Evolutionary conservation across 1,140 invertebrate genomes (phyloP).

Genomic region (Pseudachorutes palmiensis): DNA sequence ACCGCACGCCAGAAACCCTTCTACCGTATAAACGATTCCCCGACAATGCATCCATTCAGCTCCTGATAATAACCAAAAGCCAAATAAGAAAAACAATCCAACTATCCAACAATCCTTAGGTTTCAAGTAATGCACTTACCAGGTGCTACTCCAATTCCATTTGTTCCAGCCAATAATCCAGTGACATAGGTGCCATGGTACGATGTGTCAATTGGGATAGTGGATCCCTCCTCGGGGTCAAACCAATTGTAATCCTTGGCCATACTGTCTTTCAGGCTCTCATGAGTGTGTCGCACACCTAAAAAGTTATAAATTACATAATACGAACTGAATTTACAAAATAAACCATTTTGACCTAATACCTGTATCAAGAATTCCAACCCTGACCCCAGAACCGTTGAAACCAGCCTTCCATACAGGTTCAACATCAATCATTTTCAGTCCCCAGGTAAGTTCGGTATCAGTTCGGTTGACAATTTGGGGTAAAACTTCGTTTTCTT

Average conservation of each 20-base stretch:
- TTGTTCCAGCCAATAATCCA: neutral
- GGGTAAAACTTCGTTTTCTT: neutral
- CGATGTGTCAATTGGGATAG: neutral
- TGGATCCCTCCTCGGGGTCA: neutral
- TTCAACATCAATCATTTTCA: neutral
- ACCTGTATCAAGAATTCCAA: slow-evolving; percentile 42
- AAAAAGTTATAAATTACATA: slow-evolving; percentile 20
- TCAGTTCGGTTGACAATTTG: neutral
- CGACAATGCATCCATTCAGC: neutral
- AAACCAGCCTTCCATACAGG: neutral
- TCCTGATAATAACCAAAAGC: too few species aligned
- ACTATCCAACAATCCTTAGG: neutral
- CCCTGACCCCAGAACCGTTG: neutral
- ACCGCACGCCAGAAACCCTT: neutral
- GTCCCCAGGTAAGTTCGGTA: neutral
- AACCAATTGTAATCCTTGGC: slow-evolving; percentile 3
- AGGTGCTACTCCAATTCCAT: slow-evolving; percentile 9
- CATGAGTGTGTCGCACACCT: neutral
- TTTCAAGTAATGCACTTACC: neutral
- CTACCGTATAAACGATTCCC: neutral
- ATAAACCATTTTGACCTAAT: slow-evolving; percentile 44
- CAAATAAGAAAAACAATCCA: too few species aligned
- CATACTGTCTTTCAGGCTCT: neutral
- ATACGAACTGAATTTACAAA: neutral
- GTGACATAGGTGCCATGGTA: neutral